Base-by-base conservation (phyloP, 37 sponge, comb jelly and placozoan species). In the Ephydatia muelleri region DNA sequence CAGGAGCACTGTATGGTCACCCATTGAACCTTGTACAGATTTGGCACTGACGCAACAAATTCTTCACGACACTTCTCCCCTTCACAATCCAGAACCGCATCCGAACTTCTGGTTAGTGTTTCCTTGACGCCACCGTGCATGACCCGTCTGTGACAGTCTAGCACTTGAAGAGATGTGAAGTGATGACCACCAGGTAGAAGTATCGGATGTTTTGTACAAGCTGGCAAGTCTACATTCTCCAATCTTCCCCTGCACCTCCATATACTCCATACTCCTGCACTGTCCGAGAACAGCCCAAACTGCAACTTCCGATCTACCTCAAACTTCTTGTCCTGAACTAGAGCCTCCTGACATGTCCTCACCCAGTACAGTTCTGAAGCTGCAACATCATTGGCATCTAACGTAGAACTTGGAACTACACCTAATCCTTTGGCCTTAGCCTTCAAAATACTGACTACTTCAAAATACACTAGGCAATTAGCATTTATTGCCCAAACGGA, bases 161-260 rank as follows among this genome's bases (percentile, higher is more conserved):
- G 32, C n/a, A 75, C 32, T 29, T 37, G 26, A 25, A 75, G 76
- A n/a, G 35, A n/a, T 29, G 76, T 75, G 37, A 75, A 33, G 36
- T 75, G 76, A 36, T 75, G 76, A 8, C n/a, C 73, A 72, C 27
- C 30, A 26, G 73, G 73, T 26, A 72, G 73, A 21, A 72, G 21
- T n/a, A 75, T 19, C 11, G 76, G 76, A 36, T 75, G 76, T 11
- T 75, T 75, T 35, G 11, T 75, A 35, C 8, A 32, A 25, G 26
- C 33, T 29, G 38, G n/a, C n/a, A 72, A 14, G 14, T 14, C 13
- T 14, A 28, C 73, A 72, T 75, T 75, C 37, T 34, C 76, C 8
- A 75, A 34, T 75, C 76, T 75, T 29, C 76, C 76, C n/a, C 76
- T 25, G 32, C 76, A 75, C 32, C 76, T 32, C 76, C 28, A 34